Evolutionary conservation across 1,140 invertebrate genomes (phyloP).

Genomic region (Cotesia vestalis): DNA sequence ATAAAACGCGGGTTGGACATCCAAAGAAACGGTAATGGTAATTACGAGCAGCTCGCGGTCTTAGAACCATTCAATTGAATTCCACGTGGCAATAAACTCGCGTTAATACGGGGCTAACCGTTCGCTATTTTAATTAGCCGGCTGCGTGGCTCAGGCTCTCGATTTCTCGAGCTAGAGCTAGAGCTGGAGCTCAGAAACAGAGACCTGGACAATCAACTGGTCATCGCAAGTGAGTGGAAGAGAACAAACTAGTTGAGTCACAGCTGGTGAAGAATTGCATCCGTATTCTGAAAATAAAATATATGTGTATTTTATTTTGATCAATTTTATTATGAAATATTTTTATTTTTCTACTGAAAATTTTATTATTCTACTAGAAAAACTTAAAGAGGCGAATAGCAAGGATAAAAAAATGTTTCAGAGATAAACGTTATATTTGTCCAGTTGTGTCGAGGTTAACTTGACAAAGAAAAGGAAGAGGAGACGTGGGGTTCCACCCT

Average conservation of each 20-base stretch:
- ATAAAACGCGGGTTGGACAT: constrained; percentile 35
- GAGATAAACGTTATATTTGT: constrained; percentile 12
- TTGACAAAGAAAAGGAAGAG: constrained; percentile 1
- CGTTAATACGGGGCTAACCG: constrained; percentile 59
- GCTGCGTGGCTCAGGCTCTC: constrained; percentile 21
- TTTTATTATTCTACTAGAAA: no score
- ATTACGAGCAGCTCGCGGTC: constrained; percentile 28
- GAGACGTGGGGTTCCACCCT: constrained; percentile 43
- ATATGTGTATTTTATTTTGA: no score
- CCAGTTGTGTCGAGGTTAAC: constrained; percentile 6
- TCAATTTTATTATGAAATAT: no score
- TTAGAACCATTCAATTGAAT: constrained; percentile 57
- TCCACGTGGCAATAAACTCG: constrained; percentile 56
- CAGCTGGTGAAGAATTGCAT: no score
- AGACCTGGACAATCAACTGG: no score
- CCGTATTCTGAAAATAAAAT: no score
- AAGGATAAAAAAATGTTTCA: no score
- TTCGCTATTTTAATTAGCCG: constrained; percentile 64
- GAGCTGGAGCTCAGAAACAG: no score
- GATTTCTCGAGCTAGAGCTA: not conserved
- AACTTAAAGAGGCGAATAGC: no score
- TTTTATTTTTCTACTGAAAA: no score
- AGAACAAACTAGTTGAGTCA: no score
- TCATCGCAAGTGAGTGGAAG: no score
- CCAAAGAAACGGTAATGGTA: constrained; percentile 39